Evolutionary conservation across 1,140 invertebrate species (phyloP).

Genomic region (Drosophila leontia): DNA sequence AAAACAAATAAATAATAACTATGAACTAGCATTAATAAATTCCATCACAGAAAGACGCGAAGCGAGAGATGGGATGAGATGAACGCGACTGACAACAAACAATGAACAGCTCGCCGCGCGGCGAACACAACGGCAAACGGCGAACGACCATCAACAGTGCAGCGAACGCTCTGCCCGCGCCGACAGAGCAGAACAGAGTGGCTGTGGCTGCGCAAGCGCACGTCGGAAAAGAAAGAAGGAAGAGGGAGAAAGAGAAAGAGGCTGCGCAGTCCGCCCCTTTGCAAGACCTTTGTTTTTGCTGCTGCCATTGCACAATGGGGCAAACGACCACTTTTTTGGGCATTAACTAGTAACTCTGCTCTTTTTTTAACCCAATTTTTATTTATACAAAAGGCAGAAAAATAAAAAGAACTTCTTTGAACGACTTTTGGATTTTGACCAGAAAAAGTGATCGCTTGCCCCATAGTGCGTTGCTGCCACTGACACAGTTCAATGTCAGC

Average conservation of each 20-base stretch:
- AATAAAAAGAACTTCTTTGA: neutral
- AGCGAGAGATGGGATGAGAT: conserved; percentile 40
- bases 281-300: conserved; percentile 42
- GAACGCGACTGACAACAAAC: conserved; percentile 59
- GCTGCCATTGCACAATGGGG: neutral
- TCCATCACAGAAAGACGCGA: conserved; percentile 39
- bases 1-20: conserved; percentile 26
- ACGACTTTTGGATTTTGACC: neutral
- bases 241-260: conserved; percentile 27
- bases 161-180: conserved; percentile 16
- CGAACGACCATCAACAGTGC: conserved; percentile 19
- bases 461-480: conserved; percentile 46
- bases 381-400: neutral
- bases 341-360: neutral
- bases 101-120: conserved; percentile 48
- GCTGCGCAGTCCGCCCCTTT: conserved; percentile 58
- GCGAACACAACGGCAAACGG: conserved; percentile 10
- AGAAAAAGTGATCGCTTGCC: neutral
- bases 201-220: conserved; percentile 21
- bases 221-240: conserved; percentile 9
- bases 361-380: no score
- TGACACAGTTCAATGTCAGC: conserved; percentile 76
- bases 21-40: conserved; percentile 22
- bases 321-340: neutral
- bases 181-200: conserved; percentile 22